Base-by-base conservation (phyloP, 2,113 vertebrate genomes). In the Oncorhynchus masou region DNA sequence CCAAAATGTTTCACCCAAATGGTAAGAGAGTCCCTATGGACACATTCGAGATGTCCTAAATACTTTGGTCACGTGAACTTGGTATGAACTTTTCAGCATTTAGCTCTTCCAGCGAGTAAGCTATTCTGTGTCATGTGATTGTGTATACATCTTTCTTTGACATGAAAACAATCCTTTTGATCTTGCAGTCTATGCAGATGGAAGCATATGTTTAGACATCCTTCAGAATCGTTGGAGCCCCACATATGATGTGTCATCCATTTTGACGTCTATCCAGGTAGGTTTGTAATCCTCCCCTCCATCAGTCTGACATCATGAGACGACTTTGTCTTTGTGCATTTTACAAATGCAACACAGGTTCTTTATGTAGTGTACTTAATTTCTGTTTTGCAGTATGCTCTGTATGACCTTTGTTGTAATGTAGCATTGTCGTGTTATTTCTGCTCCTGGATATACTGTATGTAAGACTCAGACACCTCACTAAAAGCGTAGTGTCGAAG, bases 201-300 rank as follows among this genome's bases (percentile, higher is more conserved):
- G 98, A 77, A 99, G 97, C 93, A 99, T 99, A 95, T 99, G 98
- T 96, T 95, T 99, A 97, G 98, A 99, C 92, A 99, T 99, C 81
- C 96, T 99, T 88, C 98, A 99, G 93, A 99, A 99, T 85, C 95
- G 97, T 84, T 99, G 97, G 97, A 99, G 97, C 90, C 97, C 97
- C 76, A 99, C 97, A 1, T 99, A 99, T 0, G 97, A 99, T 70
- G 97, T 99, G 57, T 99, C 97, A 64, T 99, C 97, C 91, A 99
- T 99, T 93, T 95, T 99, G 94, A 99, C 98, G 77, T 99, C 98
- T 80, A 99, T 99, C 94, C 98, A 99, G 96, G 98, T 99, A 82
- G 86, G 85, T 86, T 22, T 71, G 45, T 15, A 3, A 15, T 27
- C 9, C 75, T 45, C 39, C 11, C 39, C 7, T 45, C 39, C 62